Evolutionary conservation across 2,797 vertebrate genomes (phyloP), one percentile per base, ranked within the genome.

Genomic region (Anguilla pacifica): DNA sequence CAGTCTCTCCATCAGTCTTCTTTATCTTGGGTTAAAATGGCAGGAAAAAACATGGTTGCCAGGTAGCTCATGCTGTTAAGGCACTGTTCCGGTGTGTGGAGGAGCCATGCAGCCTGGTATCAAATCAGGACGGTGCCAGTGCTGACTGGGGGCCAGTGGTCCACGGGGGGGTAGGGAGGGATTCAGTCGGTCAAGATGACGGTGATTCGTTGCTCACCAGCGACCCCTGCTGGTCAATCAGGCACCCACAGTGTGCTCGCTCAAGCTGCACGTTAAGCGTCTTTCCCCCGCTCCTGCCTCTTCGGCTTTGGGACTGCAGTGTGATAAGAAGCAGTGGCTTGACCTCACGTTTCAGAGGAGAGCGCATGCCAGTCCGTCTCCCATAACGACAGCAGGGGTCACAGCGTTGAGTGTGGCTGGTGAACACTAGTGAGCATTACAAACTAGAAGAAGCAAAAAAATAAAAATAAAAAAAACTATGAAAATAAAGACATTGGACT

Each of bases 21-120:
- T 70, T 70, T 87, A 19, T 17, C 43, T 51, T 83, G 59, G 77
- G 82, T 83, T 64, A 83, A 22, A 28, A n/a, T 51, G 72, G 70
- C 46, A 31, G 25, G 25, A 28, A 28, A 28, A 70, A 28, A 70
- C 64, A 70, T 70, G 64, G 64, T n/a, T 28, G 64, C 64, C 70
- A 57, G 25, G 70, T 22, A 15, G 49, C 46, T 77, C 6, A 86
- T 53, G 49, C 49, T 55, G 70, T 39, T 57, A 31, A 86, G 67
- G 49, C 35, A 86, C 22, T 46, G 43, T 3, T 22, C 64, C n/a
- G 7, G n/a, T 70, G 64, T n/a, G 64, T 28, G 5, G 64, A 70
- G 64, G 64, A 70, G 25, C 64, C 25, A 10, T 10, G 25, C 1
- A 6, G 64, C 9, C n/a, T 70, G 57, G 17, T 17, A 59, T 59